Evolutionary conservation across 2,797 vertebrate genomes (phyloP), one percentile per base, ranked within the genome.

Genomic region (Sebastolobus alascanus): DNA sequence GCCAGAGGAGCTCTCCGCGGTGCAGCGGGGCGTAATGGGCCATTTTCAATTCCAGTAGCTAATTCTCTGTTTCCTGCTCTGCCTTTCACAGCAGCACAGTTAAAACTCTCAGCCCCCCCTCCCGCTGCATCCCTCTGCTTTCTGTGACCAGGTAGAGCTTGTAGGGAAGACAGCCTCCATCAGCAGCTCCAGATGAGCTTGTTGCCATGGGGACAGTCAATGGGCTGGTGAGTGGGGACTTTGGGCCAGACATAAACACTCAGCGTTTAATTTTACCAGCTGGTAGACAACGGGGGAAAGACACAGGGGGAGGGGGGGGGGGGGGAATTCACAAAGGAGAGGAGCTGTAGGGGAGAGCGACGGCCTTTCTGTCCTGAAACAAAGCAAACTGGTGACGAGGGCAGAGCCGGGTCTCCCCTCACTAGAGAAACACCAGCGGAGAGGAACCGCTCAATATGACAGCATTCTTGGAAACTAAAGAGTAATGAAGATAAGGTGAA

Each of bases 151-250:
- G 93, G 94, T 95, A 94, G 86, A 89, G 92, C 83, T 90, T 70
- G 87, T 66, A 87, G 87, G 87, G 89, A 94, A 89, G 92, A 90
- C 87, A 89, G 91, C 87, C 89, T 93, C 91, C 90, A 92, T 94
- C 93, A 94, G 90, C 87, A 83, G 89, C 91, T 91, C 86, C 84
- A 90, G 93, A 95, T 92, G 94, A 96, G 93, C 92, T 92, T 94
- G 96, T 96, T 96, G 95, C 95, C 93, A 96, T 96, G 96, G 96
- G 94, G 94, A 96, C 90, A 92, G 91, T 94, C 92, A 95, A 95
- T 94, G 92, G 95, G 90, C 90, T 93, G 89, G 92, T 93, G 93
- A 94, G 92, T 83, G 90, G 93, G 92, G 93, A 93, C 91, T 93
- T 91, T 78, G 91, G 93, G 94, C 92, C 91, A 94, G 93, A 95